phyloP scores from a whole-genome alignment of 2,888 invertebrate genomes.

The Atrina japonica region DNA sequence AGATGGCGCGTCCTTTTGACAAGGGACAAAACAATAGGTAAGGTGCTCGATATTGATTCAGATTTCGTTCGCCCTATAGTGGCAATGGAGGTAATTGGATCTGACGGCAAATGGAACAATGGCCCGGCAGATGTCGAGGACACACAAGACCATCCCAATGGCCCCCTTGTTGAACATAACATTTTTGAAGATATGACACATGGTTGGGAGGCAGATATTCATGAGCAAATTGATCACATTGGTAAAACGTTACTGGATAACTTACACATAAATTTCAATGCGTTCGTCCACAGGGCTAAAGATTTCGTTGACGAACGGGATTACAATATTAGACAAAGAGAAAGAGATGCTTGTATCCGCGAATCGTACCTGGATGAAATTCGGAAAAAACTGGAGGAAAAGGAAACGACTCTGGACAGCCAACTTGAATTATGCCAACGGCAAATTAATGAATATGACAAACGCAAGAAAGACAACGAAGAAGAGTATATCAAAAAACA shows the following conservation, averaged over 20 bases:
- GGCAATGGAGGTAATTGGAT: constrained; percentile 65
- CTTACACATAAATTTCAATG: constrained; percentile 71
- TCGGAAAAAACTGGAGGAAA: constrained; percentile 62
- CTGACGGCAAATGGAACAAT: constrained; percentile 63
- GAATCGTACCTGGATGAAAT: constrained; percentile 63
- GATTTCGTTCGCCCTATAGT: constrained; percentile 73
- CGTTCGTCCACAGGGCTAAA: constrained; percentile 70
- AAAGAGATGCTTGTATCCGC: constrained; percentile 61
- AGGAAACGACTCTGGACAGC: constrained; percentile 61
- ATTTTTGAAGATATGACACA: constrained; percentile 74
- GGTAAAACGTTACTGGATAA: constrained; percentile 71
- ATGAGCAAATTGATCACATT: constrained; percentile 75
- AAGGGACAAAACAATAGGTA: constrained; percentile 72
- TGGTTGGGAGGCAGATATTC: constrained; percentile 74
- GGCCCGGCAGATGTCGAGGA: constrained; percentile 59
- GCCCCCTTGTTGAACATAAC: constrained; percentile 68
- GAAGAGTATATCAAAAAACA: constrained; percentile 56
- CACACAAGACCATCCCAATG: constrained; percentile 59
- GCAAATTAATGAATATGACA: constrained; percentile 62
- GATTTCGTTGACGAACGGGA: constrained; percentile 74
- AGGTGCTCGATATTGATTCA: constrained; percentile 71
- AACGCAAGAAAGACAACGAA: constrained; percentile 63
- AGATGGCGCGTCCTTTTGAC: constrained; percentile 71
- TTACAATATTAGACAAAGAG: constrained; percentile 66
- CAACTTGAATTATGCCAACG: constrained; percentile 61